Evolutionary conservation across 2,888 invertebrate genomes (phyloP).

Genomic region (Ametastegia equiseti): DNA sequence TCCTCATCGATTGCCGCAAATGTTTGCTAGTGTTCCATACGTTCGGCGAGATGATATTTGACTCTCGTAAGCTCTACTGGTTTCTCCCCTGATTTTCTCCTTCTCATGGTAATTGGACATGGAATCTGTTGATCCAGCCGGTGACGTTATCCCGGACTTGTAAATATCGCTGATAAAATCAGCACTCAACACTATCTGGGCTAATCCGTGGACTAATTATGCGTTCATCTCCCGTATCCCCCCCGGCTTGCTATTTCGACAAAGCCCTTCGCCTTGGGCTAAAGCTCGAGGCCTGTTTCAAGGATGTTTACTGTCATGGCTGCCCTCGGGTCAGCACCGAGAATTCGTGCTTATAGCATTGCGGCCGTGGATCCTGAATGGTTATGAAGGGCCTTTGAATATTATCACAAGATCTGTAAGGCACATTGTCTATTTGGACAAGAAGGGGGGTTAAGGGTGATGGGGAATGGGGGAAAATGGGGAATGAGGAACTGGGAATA

Average conservation of each 20-base stretch:
- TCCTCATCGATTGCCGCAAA: too few relatives aligned
- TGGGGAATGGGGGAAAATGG: too few relatives aligned
- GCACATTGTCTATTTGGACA: slow-evolving; percentile 62
- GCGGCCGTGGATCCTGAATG: slow-evolving; percentile 54
- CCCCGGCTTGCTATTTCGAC: slow-evolving; percentile 29
- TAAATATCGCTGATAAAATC: slow-evolving; percentile 51
- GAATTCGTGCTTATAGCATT: slow-evolving; percentile 39
- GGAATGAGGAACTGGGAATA: too few relatives aligned
- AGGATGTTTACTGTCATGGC: slow-evolving; percentile 48
- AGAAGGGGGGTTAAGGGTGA: slow-evolving; percentile 48
- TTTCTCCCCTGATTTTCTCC: neutral
- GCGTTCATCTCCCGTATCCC: slow-evolving; percentile 40
- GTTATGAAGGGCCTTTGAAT: slow-evolving; percentile 58
- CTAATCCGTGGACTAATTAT: slow-evolving; percentile 49
- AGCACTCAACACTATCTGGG: slow-evolving; percentile 49
- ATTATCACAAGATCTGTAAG: slow-evolving; percentile 57
- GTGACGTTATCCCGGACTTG: slow-evolving; percentile 47
- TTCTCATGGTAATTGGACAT: slow-evolving; percentile 35
- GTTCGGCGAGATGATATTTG: neutral
- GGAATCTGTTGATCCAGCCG: slow-evolving; percentile 28
- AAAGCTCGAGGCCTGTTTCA: slow-evolving; percentile 27
- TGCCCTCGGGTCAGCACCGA: slow-evolving; percentile 47
- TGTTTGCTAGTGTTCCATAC: neutral
- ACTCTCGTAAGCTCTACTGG: neutral
- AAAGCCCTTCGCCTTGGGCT: slow-evolving; percentile 17